phyloP scores from a whole-genome alignment of 2,797 vertebrate genomes.

The Sebastes paucispinis region DNA sequence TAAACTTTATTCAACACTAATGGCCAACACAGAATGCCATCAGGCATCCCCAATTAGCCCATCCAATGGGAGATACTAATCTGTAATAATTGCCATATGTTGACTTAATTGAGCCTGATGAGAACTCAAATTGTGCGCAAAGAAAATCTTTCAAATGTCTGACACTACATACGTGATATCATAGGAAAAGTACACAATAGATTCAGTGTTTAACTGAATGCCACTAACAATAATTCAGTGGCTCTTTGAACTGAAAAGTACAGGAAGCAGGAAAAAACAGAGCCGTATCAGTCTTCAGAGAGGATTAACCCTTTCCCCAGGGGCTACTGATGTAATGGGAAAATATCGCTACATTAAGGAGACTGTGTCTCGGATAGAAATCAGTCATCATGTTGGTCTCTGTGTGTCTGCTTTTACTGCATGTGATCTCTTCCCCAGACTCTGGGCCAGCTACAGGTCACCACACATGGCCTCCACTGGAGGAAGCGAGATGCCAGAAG shows the following conservation, averaged over 20 bases:
- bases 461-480: conserved; percentile 34
- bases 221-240: conserved; percentile 16
- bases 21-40: conserved; percentile 32
- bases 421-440: conserved; percentile 47
- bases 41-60: conserved; percentile 38
- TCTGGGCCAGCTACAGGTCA: conserved; percentile 50
- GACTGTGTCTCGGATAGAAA: conserved; percentile 38
- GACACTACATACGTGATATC: conserved; percentile 1
- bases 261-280: conserved; percentile 15
- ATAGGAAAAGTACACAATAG: conserved; percentile 11
- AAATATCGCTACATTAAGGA: conserved; percentile 40
- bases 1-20: conserved; percentile 39
- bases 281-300: conserved; percentile 37
- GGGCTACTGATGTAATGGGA: conserved; percentile 32
- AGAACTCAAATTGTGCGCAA: conserved; percentile 13
- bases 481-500: conserved; percentile 44
- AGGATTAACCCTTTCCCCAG: conserved; percentile 37
- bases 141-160: conserved; percentile 1
- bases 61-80: conserved; percentile 35
- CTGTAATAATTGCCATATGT: conserved; percentile 53
- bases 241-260: conserved; percentile 30
- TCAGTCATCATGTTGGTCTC: conserved; percentile 42
- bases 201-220: neutral
- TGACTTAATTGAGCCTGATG: conserved; percentile 31
- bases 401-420: conserved; percentile 42